Percentiles rank a stretch among this genome's conserved stretches.
Evolutionary conservation across 2,797 vertebrate genomes (phyloP).

Genomic region (Xiphorhynchus erythropygius): DNA sequence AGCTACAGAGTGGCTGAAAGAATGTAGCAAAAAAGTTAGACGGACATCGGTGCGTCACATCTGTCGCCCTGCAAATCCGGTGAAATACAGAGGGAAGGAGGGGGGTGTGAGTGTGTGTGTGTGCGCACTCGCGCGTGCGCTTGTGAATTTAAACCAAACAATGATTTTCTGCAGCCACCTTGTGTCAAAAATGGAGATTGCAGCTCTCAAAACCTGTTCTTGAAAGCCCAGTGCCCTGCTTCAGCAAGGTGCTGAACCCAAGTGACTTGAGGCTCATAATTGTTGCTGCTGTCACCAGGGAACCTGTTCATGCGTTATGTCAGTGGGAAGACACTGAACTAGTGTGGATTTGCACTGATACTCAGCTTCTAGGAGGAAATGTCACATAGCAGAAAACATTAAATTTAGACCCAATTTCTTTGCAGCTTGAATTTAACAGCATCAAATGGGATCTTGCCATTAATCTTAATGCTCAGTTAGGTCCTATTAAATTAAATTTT

Average conservation of each 20-base stretch:
- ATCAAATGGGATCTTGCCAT: background rate
- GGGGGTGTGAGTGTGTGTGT: rapidly evolving
- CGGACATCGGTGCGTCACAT: rapidly evolving
- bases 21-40: background rate
- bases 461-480: background rate
- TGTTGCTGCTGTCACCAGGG: background rate
- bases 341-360: background rate
- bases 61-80: background rate
- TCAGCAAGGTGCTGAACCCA: background rate
- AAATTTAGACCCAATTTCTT: background rate
- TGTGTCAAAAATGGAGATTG: conserved; percentile 52
- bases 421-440: background rate
- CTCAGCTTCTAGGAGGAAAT: background rate
- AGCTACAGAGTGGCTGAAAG: background rate
- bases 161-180: conserved; percentile 68
- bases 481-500: background rate
- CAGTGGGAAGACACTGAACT: background rate
- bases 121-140: too few species aligned
- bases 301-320: background rate
- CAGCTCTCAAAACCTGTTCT: background rate
- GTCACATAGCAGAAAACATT: background rate
- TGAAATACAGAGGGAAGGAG: rapidly evolving
- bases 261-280: background rate
- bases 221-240: rapidly evolving
- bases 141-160: background rate